phyloP scores from a whole-genome alignment of 2,797 vertebrate genomes.

The Nannoperca obscura region DNA sequence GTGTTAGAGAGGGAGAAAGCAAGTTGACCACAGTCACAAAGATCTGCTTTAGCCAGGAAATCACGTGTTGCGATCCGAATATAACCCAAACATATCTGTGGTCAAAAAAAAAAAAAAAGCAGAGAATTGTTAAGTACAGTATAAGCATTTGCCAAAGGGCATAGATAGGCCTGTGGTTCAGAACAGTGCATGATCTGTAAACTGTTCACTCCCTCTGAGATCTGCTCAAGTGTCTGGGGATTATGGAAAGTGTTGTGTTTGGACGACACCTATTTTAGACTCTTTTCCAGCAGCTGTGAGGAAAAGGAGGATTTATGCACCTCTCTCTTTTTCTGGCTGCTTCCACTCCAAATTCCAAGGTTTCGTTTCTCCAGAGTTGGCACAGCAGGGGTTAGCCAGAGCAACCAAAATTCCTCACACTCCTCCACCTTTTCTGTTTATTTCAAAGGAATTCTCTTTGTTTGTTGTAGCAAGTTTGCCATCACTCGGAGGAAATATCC shows the following conservation, averaged over 20 bases:
- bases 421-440: conserved; percentile 53
- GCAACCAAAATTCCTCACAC: conserved; percentile 47
- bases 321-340: conserved; percentile 38
- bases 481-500: conserved; percentile 27
- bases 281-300: conserved; percentile 52
- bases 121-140: not conserved
- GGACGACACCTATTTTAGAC: conserved; percentile 56
- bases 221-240: conserved; percentile 51
- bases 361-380: conserved; percentile 51
- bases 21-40: conserved; percentile 4
- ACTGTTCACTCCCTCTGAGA: conserved; percentile 38
- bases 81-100: not conserved
- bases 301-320: conserved; percentile 58
- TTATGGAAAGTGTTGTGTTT: conserved; percentile 65
- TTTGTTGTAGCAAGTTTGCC: conserved; percentile 55
- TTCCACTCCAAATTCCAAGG: conserved; percentile 51
- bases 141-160: conserved; percentile 7
- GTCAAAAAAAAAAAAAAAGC: not conserved
- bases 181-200: conserved; percentile 43
- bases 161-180: conserved; percentile 27
- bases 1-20: not conserved
- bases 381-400: conserved; percentile 42
- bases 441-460: conserved; percentile 54
- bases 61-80: not conserved
- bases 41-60: not conserved